A percentile compares a stretch with the other conserved stretches of the same genome.
Conservation (phyloP, 2,888 invertebrate genomes). For the Monoplex corrugatus region DNA sequence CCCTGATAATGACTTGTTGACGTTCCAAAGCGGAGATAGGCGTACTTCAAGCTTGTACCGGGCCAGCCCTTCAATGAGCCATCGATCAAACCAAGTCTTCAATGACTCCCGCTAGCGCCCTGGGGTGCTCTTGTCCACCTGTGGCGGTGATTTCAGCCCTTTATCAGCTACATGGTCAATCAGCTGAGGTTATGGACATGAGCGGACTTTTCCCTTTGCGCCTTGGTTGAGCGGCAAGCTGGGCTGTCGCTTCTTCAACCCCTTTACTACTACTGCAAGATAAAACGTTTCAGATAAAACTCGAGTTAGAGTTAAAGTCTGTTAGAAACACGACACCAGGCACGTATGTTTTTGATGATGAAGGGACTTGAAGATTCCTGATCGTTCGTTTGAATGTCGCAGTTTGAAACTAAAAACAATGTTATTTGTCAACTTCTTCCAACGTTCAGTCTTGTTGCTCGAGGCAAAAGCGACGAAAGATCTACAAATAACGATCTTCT, state of each 20-base stretch:
- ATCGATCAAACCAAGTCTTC: slow-evolving; percentile 9
- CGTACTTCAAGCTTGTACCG: slow-evolving; percentile 10
- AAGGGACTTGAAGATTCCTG: not conserved
- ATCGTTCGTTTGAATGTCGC: not conserved
- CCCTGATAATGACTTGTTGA: slow-evolving; percentile 25
- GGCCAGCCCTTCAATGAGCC: slow-evolving; percentile 1
- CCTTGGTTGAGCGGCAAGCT: not conserved
- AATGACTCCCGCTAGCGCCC: not conserved
- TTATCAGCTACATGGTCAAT: slow-evolving; percentile 26
- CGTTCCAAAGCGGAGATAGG: slow-evolving; percentile 24
- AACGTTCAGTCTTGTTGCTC: not conserved
- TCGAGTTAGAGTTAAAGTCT: not conserved
- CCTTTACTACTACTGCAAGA: not conserved
- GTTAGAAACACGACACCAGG: not conserved
- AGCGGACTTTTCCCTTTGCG: not conserved
- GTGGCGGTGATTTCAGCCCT: slow-evolving; percentile 11
- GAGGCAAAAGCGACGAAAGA: not conserved
- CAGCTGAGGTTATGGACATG: slow-evolving; percentile 3
- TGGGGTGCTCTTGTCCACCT: slow-evolving; percentile 28
- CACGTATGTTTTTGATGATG: not conserved
- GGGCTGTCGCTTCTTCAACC: slow-evolving; percentile 6
- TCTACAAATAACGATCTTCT: no score
- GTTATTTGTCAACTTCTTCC: not conserved
- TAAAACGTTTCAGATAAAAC: not conserved
- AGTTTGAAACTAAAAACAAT: slow-evolving; percentile 2